Evolutionary conservation across 2,113 vertebrate genomes (phyloP).

Genomic region (Gadus macrocephalus): DNA sequence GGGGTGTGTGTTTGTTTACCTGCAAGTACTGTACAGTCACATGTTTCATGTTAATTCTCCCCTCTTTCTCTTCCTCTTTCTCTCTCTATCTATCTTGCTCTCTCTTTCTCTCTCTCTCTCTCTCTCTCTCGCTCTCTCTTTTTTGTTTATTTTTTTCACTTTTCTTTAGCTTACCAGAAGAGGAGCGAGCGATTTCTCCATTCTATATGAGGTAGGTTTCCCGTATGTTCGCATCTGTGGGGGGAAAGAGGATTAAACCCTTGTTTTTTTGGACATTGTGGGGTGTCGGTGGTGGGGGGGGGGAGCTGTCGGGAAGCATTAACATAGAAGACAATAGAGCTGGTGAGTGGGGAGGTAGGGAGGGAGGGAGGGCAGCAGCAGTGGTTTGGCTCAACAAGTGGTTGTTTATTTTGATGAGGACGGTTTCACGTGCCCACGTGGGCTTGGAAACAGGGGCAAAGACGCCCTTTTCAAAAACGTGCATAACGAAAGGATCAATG

Average conservation of each 20-base stretch:
- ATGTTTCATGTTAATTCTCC: constrained; percentile 6
- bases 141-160: constrained; percentile 27
- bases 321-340: constrained; percentile 49
- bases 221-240: not conserved
- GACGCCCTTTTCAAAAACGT: no score
- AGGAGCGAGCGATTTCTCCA: constrained; percentile 86
- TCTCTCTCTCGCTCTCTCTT: constrained; percentile 4
- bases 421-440: not conserved
- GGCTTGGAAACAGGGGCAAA: constrained; percentile 6
- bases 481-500: no score
- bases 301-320: constrained; percentile 36
- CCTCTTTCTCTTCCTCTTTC: constrained; percentile 25
- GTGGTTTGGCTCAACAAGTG: constrained; percentile 22
- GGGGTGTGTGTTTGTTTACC: constrained; percentile 27
- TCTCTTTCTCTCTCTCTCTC: constrained; percentile 4
- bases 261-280: constrained; percentile 41
- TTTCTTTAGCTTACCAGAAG: constrained; percentile 79
- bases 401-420: constrained; percentile 14
- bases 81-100: constrained; percentile 1
- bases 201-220: constrained; percentile 86
- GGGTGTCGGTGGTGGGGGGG: constrained; percentile 12
- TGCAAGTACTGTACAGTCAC: constrained; percentile 4
- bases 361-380: constrained; percentile 29
- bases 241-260: not conserved
- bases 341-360: constrained; percentile 4